Evolutionary conservation across 1,140 invertebrate genomes (phyloP), one percentile per base, ranked within the genome.

Genomic region (Linepithema humile): DNA sequence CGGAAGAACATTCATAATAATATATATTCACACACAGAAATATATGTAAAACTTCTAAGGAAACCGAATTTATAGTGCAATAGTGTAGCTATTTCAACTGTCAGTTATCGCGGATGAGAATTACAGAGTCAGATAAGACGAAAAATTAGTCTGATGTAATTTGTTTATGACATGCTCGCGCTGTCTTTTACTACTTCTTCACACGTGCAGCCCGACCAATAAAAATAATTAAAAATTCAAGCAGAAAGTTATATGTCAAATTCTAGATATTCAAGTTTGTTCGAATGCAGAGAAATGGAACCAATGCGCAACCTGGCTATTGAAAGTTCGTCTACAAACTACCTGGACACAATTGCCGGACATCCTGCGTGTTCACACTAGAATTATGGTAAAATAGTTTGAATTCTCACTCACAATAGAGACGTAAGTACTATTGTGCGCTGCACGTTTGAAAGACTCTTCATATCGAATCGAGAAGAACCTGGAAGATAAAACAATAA

Each of bases 381-480:
- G 17, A 74, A 32, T 60, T 60, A 74, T 32, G 9, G 7, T 74
- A 29, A 75, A 48, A 50, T 50, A 75, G 40, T 50, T 62, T 20
- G 10, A 60, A 10, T 10, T 60, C 29, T 43, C 7, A 32, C 23
- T 57, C n/a, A 57, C 29, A 12, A 32, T 20, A 40, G 26, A 7
- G 26, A 62, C n/a, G n/a, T 26, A 75, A 62, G 40, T 57, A 72
- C 7, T 10, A 26, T 74, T 74, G 26, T 50, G 20, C 45, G 23
- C 7, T 17, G 7, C 15, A 35, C 15, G 55, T 64, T 35, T 6
- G 15, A 64, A 48, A 43, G 50, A 77, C 12, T 29, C 35, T 48
- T n/a, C 35, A 35, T 75, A 75, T 75, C 64, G 12, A 77, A 20
- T 48, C n/a, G 9, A 32, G n/a, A 23, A 64, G 48, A 29, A 75